Base-by-base conservation (phyloP, 1,140 invertebrate species). In the Trichonephila clavata region DNA sequence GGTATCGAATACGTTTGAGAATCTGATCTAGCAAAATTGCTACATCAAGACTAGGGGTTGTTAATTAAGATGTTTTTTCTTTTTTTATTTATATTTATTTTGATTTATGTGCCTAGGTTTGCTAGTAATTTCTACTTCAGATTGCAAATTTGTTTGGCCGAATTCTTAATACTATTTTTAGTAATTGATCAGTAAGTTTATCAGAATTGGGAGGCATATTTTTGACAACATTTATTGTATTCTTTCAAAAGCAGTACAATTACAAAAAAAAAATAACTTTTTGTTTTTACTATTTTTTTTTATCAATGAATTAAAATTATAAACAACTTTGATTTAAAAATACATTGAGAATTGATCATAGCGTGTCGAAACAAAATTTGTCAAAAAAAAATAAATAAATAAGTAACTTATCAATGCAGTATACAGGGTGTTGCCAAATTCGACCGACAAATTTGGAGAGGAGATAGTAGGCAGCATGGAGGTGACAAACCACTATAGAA, bases 171-270 rank as follows among this genome's bases (percentile, higher is more conserved):
- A 32, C 68, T 27, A 27, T 77, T 13, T 77, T 77, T 77, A 14
- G 68, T 77, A 77, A 77, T 77, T 77, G 68, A 77, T 77, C 16
- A 77, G 68, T 77, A 77, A 77, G 39, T 77, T 77, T 32, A 77
- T 77, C 68, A 77, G 68, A 24, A 77, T 77, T 77, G 39, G 32
- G 68, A 18, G 27, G 16, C 13, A 27, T 32, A 16, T 77, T 77
- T 77, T 77, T 27, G 68, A 77, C 68, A 77, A 77, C 27, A 77
- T 77, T 77, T 24, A 50, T 16, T 32, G 0, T 10, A 27, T 71
- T 63, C 65, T 71, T 24, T 8, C 13, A n/a, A 71, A 7, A 24
- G 0, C 24, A n/a, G n/a, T n/a, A n/a, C n/a, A n/a, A n/a, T n/a
- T n/a, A n/a, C n/a, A n/a, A n/a, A n/a, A n/a, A n/a, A n/a, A n/a